phyloP scores from a whole-genome alignment of 2,113 vertebrate genomes.

The Oxygymnocypris stewartii region DNA sequence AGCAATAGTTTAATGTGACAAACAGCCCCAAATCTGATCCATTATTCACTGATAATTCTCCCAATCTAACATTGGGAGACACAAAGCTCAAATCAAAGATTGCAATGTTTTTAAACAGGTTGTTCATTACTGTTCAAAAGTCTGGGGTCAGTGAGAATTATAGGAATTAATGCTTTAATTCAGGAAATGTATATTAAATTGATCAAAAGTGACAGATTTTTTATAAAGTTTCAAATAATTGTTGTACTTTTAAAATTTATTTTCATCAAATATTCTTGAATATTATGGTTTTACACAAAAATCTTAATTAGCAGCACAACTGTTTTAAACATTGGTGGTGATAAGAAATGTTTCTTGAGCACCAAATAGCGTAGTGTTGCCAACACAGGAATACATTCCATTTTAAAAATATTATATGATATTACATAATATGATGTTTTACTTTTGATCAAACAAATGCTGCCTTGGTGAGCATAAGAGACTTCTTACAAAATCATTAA shows the following conservation, averaged over 20 bases:
- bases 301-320: background rate
- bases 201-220: background rate
- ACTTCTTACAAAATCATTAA: background rate
- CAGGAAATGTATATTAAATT: background rate
- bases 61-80: background rate
- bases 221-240: background rate
- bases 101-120: background rate
- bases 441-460: background rate
- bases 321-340: background rate
- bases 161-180: background rate
- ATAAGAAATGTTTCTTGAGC: background rate
- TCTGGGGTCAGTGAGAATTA: background rate
- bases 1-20: background rate
- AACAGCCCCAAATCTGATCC: background rate
- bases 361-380: background rate
- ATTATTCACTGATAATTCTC: background rate
- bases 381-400: background rate
- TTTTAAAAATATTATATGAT: background rate
- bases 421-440: background rate
- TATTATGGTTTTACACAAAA: background rate
- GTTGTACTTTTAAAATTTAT: background rate
- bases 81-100: background rate
- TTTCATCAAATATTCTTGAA: background rate
- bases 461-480: background rate
- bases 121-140: background rate